phyloP scores from a whole-genome alignment of 2,797 vertebrate species.

The Mormyrus proboscirostris region DNA sequence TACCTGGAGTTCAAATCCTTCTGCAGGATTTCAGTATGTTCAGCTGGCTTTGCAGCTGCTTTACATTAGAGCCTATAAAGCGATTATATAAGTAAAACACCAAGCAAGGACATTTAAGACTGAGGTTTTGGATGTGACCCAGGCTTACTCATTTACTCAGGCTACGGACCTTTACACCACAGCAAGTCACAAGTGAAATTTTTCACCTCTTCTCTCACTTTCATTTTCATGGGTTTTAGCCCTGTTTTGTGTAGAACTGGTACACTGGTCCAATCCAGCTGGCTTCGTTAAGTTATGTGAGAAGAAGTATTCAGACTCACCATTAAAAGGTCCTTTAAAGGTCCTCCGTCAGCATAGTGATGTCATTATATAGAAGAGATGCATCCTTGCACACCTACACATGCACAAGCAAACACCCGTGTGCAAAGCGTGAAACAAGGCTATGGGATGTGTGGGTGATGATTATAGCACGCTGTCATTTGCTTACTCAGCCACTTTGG shows the following conservation, averaged over 20 bases:
- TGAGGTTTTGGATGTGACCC: neutral
- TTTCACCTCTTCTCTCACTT: neutral
- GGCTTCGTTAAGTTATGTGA: neutral
- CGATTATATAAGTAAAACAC: neutral
- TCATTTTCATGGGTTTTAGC: neutral
- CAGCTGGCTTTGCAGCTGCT: neutral
- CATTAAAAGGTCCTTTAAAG: neutral
- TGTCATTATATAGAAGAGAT: neutral
- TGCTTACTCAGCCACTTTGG: neutral
- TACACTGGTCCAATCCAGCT: neutral
- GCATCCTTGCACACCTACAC: slow-evolving; percentile 5
- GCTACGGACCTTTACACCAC: neutral
- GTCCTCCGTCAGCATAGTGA: neutral
- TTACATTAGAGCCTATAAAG: neutral
- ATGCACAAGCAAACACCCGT: neutral
- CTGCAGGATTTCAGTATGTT: slow-evolving; percentile 83
- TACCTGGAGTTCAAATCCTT: slow-evolving; percentile 92
- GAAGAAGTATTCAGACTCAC: neutral
- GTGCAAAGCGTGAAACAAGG: neutral
- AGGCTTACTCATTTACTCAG: neutral
- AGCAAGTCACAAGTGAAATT: neutral
- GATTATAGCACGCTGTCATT: neutral
- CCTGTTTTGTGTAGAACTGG: neutral
- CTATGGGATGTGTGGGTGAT: neutral
- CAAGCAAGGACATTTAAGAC: neutral